Conservation (phyloP, 2,888 invertebrate genomes). For the Andricus quercusramuli region DNA sequence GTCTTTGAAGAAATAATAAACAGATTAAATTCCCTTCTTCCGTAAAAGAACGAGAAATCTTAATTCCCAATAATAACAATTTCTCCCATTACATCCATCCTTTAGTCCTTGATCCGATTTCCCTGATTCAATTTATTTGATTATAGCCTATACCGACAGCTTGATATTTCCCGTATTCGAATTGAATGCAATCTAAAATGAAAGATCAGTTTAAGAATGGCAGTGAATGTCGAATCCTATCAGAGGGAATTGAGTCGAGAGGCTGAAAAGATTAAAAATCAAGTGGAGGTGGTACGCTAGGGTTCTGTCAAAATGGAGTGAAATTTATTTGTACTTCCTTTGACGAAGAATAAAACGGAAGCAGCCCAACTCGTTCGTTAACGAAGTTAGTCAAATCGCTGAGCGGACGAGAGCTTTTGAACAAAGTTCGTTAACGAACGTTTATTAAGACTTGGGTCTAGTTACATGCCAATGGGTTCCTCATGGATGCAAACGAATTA, state of each 20-base stretch:
- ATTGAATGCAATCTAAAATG: slow-evolving; percentile 25
- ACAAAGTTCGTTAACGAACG: slow-evolving; percentile 52
- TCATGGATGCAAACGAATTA: slow-evolving; percentile 27
- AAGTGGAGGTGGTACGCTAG: neutral
- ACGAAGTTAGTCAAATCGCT: slow-evolving; percentile 50
- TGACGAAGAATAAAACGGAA: slow-evolving; percentile 22
- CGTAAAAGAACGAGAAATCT: neutral
- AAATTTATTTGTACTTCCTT: slow-evolving; percentile 23
- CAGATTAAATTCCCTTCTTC: neutral
- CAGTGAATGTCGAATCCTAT: slow-evolving; percentile 11
- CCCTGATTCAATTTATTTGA: slow-evolving; percentile 16
- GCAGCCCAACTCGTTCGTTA: slow-evolving; percentile 39
- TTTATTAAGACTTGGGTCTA: slow-evolving; percentile 48
- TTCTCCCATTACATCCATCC: neutral
- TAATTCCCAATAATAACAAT: neutral
- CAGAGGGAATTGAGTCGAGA: slow-evolving; percentile 13
- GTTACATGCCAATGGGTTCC: slow-evolving; percentile 21
- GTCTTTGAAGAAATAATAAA: too few relatives aligned
- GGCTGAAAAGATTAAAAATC: slow-evolving; percentile 23
- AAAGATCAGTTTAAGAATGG: slow-evolving; percentile 14
- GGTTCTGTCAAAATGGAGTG: slow-evolving; percentile 4
- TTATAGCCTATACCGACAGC: neutral
- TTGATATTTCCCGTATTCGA: neutral
- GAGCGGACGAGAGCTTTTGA: slow-evolving; percentile 41
- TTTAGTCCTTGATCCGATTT: neutral